Evolutionary conservation across 2,113 vertebrate species (phyloP), one percentile per base, ranked within the genome.

Genomic region (Geococcyx californianus): DNA sequence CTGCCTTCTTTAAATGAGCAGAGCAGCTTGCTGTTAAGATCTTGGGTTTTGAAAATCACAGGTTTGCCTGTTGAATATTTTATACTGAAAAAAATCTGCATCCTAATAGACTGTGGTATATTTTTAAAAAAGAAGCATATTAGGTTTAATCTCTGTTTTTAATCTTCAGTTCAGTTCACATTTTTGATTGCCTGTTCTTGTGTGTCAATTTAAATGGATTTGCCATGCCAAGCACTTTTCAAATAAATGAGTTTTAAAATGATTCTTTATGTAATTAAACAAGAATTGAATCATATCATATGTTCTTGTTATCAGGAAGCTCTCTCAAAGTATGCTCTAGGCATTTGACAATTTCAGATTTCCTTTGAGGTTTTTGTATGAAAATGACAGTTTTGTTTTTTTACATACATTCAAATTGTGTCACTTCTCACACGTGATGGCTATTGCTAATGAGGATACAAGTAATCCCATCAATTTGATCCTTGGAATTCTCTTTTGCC

Each of bases 211-310:
- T 72, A 92, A 95, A 95, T 94, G 67, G 74, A 92, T 97, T 93
- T 96, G 45, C 83, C 76, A 81, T 97, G 75, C 76, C 55, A 96
- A 95, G 40, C 69, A 96, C 87, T 97, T 95, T 96, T 84, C 73
- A 96, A 82, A 96, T 93, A 96, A 96, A 94, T 93, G 83, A 95
- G 72, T 52, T 92, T 96, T 91, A 60, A 96, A 97, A 95, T 93
- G 63, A 96, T 91, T 62, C 52, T 87, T 97, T 95, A 77, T 87
- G 87, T 95, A 97, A 98, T 97, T 97, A 97, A 95, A 90, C 29
- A 94, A 88, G 72, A 97, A 85, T 73, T 89, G 45, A 91, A 93
- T 95, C 54, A 90, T 95, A 94, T 60, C 84, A 11, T 91, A 86
- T 7, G 3, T 76, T 95, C 76, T 89, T 91, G 40, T 85, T 95